A percentile compares a stretch with the other conserved stretches of the same genome.
These are phyloP conservation scores for Nasua narica DNA, from an alignment of 2,797 vertebrate species.

Conservation along the genomic window DNA sequence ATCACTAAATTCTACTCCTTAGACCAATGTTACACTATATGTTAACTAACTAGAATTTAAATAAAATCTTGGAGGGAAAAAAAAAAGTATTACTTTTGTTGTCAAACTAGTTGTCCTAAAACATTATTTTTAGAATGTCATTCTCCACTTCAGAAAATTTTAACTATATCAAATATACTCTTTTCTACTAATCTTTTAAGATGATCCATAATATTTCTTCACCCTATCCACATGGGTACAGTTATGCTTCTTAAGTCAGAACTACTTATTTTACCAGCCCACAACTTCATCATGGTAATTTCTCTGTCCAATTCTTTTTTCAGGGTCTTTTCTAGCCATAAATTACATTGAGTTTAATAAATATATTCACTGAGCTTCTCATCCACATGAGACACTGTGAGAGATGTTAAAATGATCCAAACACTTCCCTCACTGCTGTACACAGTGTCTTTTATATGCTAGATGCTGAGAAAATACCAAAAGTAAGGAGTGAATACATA, in stretches of 20 bases:
- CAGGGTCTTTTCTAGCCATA: not conserved
- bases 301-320: not conserved
- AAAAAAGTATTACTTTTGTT: not conserved
- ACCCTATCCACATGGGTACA: not conserved
- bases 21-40: not conserved
- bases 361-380: not conserved
- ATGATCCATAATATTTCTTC: not conserved
- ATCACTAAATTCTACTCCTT: not conserved
- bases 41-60: not conserved
- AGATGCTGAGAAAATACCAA: not conserved
- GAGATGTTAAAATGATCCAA: not conserved
- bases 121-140: not conserved
- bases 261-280: conserved; percentile 6
- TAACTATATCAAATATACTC: not conserved
- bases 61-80: not conserved
- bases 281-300: not conserved
- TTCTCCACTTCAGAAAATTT: not conserved
- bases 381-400: not conserved
- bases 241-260: not conserved
- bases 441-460: not conserved
- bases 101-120: not conserved
- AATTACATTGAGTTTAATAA: not conserved
- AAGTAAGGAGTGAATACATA: not conserved
- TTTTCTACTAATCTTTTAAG: not conserved
- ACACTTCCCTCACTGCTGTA: not conserved